Conservation (phyloP, 2,113 vertebrate genomes). For the Cygnus buccinator region DNA sequence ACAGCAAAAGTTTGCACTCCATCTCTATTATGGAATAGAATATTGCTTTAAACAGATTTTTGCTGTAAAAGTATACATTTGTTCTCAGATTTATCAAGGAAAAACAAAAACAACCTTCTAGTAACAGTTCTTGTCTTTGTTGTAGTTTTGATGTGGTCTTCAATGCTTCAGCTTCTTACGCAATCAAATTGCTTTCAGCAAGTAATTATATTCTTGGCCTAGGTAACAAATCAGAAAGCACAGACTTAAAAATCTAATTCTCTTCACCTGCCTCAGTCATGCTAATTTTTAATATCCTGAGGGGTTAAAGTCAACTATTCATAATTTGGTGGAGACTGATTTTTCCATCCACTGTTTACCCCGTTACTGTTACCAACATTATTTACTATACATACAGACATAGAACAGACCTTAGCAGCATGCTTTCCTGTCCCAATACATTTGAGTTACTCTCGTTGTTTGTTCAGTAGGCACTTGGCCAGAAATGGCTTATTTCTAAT, state of each 20-base stretch:
- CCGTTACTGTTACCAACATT: accelerated
- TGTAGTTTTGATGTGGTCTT: background rate
- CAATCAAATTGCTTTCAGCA: background rate
- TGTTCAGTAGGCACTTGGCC: background rate
- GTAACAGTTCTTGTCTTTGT: background rate
- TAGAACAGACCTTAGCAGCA: background rate
- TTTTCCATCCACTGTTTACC: background rate
- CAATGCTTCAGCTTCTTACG: background rate
- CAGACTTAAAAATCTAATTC: background rate
- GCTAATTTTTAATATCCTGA: background rate
- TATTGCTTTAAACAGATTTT: background rate
- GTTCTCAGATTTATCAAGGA: background rate
- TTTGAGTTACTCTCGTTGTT: background rate
- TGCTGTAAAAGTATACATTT: background rate
- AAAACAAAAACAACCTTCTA: background rate
- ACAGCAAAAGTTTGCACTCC: background rate
- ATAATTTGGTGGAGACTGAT: background rate
- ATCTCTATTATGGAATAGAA: background rate
- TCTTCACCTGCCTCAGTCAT: background rate
- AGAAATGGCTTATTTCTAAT: background rate
- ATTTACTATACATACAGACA: background rate
- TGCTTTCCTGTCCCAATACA: background rate
- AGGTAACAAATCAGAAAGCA: background rate
- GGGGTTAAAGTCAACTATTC: background rate
- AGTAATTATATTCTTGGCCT: background rate